Base-by-base conservation (phyloP, 2,888 invertebrate genomes). In the Dynastes tityus region DNA sequence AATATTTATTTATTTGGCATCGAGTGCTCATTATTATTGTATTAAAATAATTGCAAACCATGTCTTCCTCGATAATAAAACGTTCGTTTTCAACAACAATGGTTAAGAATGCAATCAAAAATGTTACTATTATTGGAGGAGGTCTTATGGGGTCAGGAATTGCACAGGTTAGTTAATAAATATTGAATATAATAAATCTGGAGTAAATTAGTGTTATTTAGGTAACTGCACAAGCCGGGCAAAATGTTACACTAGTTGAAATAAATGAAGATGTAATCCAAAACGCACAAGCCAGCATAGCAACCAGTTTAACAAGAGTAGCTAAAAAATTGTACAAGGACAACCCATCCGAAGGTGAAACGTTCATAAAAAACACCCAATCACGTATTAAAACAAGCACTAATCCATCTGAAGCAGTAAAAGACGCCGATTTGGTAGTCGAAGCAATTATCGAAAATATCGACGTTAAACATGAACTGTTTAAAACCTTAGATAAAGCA, bases 121-220 rank as follows among this genome's bases (percentile, higher is more conserved):
- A 95, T 89, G 94, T 97, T 55, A 94, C 95, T 6, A 91, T 97
- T 27, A 93, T 97, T 81, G 97, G 97, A 13, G 95, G 95, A 70
- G 97, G 97, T 9, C 89, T 96, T n/a, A 97, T 97, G 97, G 97
- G 97, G 5, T 93, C 95, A 73, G 97, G 97, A 78, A 97, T 97
- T 85, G 96, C 96, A 75, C 97, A 97, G 92, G 96, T 96, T 90
- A 76, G 22, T 68, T 40, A 58, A 58, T 55, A 45, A 16, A 68
- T 45, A 29, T 53, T 5, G 16, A 61, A 27, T 58, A 53, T 53
- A 70, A 53, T 13, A 55, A 65, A 49, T 55, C 11, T 70, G 70
- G 2, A 65, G 49, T 68, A 16, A 58, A 37, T 29, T 61, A 29
- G 45, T 76, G 49, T 29, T 67, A 29, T n/a, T 63, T 85, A 96